Base-by-base conservation (phyloP, 1,140 invertebrate genomes). In the Phortica variegata region DNA sequence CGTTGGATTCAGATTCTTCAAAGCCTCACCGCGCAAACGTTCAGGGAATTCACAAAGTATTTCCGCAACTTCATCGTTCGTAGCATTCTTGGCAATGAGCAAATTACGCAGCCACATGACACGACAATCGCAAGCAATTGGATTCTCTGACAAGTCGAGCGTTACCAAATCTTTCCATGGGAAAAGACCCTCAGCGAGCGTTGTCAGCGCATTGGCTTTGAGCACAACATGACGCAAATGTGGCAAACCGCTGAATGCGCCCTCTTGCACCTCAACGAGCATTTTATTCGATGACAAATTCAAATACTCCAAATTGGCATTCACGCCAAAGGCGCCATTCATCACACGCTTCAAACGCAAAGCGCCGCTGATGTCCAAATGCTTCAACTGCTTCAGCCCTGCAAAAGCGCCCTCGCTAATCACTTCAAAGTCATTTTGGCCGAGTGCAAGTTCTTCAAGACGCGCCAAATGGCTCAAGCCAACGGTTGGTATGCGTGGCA, bases 101-200 rank as follows among this genome's bases (percentile, higher is more conserved):
- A 91, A 76, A 47, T 89, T 87, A n/a, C 86, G 80, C 37, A 93
- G 78, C 90, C 90, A 94, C 38, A 90, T 77, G 1, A 92, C 68
- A 41, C 84, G 83, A 60, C 91, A 93, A 53, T 87, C 85, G 73
- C 91, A 94, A 38, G 84, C 76, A 3, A 94, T 70, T 0, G 89
- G 89, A 61, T 93, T 93, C 55, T 91, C 90, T 7, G 87, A 87
- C 15, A 94, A 75, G 55, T 92, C 89, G n/a, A 93, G 60, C 3
- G 82, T 81, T 8, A 81, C 80, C 10, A 93, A 73, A 61, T 91
- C 89, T 53, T 84, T 86, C 83, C 90, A 92, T 2, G 86, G 83
- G 16, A 90, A 85, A 12, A 91, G 79, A 1, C 86, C 84, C 68
- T 91, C 89, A 3, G 85, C 83, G 37, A 94, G 79, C 3, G 81